These are phyloP conservation scores for Amazona guildingii DNA, from an alignment of 2,113 vertebrate species.

Conservation along the genomic window DNA sequence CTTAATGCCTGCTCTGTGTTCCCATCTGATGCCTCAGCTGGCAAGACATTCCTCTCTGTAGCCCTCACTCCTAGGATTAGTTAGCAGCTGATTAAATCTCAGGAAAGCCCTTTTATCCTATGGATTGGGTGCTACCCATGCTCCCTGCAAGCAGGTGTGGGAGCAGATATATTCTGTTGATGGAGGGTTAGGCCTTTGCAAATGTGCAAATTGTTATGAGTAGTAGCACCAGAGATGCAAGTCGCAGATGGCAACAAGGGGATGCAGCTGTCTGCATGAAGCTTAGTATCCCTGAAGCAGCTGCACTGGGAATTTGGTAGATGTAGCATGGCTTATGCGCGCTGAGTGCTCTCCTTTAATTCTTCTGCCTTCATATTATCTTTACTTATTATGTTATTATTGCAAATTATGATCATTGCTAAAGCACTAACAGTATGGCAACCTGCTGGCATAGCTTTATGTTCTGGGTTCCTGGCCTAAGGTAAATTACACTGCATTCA, in stretches of 20 bases:
- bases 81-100: slow-evolving; percentile 20
- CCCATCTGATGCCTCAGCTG: slow-evolving; percentile 46
- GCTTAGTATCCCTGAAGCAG: slow-evolving; percentile 50
- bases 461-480: not conserved
- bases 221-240: not conserved
- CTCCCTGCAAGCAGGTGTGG: not conserved
- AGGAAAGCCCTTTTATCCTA: slow-evolving; percentile 23
- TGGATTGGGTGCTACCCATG: not conserved
- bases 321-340: slow-evolving; percentile 13
- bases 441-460: not conserved
- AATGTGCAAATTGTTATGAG: not conserved
- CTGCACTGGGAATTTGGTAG: slow-evolving; percentile 57
- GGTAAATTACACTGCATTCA: not conserved
- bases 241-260: slow-evolving; percentile 48
- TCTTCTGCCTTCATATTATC: slow-evolving; percentile 18
- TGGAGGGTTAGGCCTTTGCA: not conserved
- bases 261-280: slow-evolving; percentile 43
- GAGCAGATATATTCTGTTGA: not conserved
- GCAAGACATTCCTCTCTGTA: slow-evolving; percentile 17
- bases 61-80: slow-evolving; percentile 17
- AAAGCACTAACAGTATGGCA: not conserved
- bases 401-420: slow-evolving; percentile 1
- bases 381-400: slow-evolving; percentile 42
- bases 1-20: slow-evolving; percentile 20
- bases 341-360: slow-evolving; percentile 17